Evolutionary conservation across 2,888 invertebrate genomes (phyloP), one percentile per base, ranked within the genome.

Genomic region (Volucella inanis): DNA sequence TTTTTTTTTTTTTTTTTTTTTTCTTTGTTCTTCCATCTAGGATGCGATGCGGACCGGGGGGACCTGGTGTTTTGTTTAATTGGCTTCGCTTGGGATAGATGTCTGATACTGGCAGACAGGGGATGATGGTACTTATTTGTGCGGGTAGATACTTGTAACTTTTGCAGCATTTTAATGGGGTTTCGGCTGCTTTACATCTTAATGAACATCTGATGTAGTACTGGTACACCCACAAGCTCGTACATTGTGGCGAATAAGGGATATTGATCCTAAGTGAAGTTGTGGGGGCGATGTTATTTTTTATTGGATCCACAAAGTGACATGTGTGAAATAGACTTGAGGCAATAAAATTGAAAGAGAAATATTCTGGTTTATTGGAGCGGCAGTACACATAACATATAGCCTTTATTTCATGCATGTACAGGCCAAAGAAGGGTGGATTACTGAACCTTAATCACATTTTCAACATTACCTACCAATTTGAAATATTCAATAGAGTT

Each of bases 111-210:
- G 31, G 6, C 31, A 31, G 31, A 6, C 31, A 31, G 31, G 31
- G 31, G 6, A 6, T 6, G 77, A n/a, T 55, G 67, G 62, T 67
- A 49, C 18, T 52, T 62, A 31, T n/a, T 11, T 57, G 54, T 49
- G 57, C 67, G 49, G 55, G 59, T 74, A 43, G 38, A 61, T 54
- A 14, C 6, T 22, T 22, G 68, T 59, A 72, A 61, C 77, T 72
- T 54, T 50, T 67, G 71, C 55, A 61, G 54, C 49, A 45, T 41
- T 67, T 71, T 65, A 77, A 82, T 77, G 82, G 49, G 55, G 72
- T 67, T 62, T 82, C 15, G 45, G 54, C 62, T 77, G 54, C 49
- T 55, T 47, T 47, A 62, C 61, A 47, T 67, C 54, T 77, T 67
- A 62, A 55, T 77, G 61, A 62, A 70, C 62, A 62, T 62, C 70